Evolutionary conservation across 1,140 invertebrate genomes (phyloP).

Genomic region (Saccostrea cuccullata): DNA sequence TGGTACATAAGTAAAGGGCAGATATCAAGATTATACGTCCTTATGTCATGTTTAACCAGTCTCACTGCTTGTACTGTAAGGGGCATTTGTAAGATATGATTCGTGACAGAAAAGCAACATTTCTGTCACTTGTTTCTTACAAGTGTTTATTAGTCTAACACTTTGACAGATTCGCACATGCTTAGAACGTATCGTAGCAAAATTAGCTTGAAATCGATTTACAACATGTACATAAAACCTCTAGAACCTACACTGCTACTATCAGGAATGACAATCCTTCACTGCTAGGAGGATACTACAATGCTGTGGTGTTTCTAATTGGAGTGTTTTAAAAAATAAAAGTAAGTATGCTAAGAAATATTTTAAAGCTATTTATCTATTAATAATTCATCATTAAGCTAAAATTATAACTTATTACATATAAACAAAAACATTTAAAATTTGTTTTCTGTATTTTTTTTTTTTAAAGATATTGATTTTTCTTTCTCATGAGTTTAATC

Average conservation of each 20-base stretch:
- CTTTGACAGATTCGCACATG: not conserved
- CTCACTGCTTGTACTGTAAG: not conserved
- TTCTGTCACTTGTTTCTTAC: not conserved
- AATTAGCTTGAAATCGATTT: not conserved
- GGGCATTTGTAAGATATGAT: not conserved
- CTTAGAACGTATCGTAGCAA: not conserved
- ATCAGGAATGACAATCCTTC: not conserved
- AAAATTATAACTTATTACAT: too few relatives aligned
- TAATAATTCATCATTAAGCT: too few relatives aligned
- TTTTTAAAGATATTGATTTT: too few relatives aligned
- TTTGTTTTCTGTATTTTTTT: too few relatives aligned
- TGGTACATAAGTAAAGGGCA: too few relatives aligned
- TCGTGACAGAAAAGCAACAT: not conserved
- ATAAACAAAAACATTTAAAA: too few relatives aligned
- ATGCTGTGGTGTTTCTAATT: not conserved
- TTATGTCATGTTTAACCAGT: too few relatives aligned
- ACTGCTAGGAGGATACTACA: not conserved
- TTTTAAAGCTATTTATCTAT: too few relatives aligned
- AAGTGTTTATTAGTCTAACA: conserved; percentile 9
- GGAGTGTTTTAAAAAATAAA: not conserved
- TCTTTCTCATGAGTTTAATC: too few relatives aligned
- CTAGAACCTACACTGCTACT: not conserved
- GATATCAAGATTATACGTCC: too few relatives aligned
- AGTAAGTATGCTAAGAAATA: not conserved
- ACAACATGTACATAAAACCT: conserved; percentile 8